Evolutionary conservation across 2,888 invertebrate species (phyloP).

Genomic region (Chloroclystis v-ata): DNA sequence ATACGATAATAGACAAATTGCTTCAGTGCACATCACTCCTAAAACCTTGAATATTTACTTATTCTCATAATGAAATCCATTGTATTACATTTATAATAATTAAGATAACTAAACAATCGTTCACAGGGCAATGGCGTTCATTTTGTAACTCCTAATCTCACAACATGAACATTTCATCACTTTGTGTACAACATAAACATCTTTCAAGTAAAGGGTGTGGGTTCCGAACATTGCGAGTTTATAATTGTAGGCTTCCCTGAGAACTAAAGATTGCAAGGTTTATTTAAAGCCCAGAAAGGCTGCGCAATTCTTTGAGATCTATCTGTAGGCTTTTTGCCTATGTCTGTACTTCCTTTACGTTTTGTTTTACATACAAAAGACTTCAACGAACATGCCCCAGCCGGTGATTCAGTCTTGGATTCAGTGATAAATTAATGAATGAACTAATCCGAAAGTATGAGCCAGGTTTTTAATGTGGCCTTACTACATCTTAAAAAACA

Average conservation of each 20-base stretch:
- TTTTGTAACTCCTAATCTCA: constrained; percentile 33
- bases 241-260: constrained; percentile 4
- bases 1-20: background rate
- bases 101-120: constrained; percentile 33
- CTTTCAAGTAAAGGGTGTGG: constrained; percentile 1
- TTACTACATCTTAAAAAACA: too few species aligned
- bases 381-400: background rate
- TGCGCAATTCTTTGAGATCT: constrained; percentile 11
- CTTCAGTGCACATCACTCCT: constrained; percentile 1
- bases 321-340: too few species aligned
- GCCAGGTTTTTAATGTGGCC: too few species aligned
- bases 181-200: background rate
- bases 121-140: constrained; percentile 29
- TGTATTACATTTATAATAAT: constrained; percentile 31
- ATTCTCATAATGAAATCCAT: constrained; percentile 32
- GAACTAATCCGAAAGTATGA: too few species aligned
- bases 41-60: constrained; percentile 27
- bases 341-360: too few species aligned
- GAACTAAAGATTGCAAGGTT: background rate
- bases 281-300: constrained; percentile 3
- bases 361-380: background rate
- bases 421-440: too few species aligned
- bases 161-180: constrained; percentile 17
- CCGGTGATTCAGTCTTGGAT: too few species aligned
- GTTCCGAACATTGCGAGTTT: background rate